Conservation (phyloP, 2,797 vertebrate species). For the Lemur catta region DNA sequence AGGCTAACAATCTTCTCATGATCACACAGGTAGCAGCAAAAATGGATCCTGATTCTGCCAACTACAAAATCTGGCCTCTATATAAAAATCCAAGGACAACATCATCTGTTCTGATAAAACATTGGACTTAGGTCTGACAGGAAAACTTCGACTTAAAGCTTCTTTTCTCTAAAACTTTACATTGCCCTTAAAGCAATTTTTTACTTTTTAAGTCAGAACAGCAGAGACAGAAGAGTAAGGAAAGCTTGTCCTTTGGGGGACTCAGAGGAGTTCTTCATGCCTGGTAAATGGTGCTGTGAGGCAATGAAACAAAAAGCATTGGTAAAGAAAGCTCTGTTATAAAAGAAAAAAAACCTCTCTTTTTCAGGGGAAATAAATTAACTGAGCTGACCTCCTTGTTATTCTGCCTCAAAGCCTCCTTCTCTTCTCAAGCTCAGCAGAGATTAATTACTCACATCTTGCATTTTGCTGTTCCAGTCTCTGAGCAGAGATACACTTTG, state of each 20-base stretch:
- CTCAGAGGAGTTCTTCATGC: neutral
- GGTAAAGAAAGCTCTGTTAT: neutral
- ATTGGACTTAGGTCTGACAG: neutral
- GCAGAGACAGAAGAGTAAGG: neutral
- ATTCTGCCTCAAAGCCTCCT: neutral
- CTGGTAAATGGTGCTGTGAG: neutral
- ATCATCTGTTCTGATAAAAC: neutral
- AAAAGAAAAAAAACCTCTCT: neutral
- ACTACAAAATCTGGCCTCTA: neutral
- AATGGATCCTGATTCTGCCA: neutral
- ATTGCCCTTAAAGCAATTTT: neutral
- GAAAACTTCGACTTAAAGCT: neutral
- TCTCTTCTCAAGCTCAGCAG: neutral
- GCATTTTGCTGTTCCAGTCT: neutral
- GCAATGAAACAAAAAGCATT: neutral
- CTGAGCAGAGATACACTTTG: neutral
- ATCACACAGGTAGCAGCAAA: neutral
- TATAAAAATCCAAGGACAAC: neutral
- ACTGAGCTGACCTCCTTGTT: neutral
- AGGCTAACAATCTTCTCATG: neutral
- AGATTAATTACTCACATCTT: neutral
- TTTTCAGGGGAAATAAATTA: conserved; percentile 31
- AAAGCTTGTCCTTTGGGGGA: neutral
- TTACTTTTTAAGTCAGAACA: neutral
- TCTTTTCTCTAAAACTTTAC: neutral